phyloP scores from a whole-genome alignment of 2,113 vertebrate species.

The Cavia aperea region DNA sequence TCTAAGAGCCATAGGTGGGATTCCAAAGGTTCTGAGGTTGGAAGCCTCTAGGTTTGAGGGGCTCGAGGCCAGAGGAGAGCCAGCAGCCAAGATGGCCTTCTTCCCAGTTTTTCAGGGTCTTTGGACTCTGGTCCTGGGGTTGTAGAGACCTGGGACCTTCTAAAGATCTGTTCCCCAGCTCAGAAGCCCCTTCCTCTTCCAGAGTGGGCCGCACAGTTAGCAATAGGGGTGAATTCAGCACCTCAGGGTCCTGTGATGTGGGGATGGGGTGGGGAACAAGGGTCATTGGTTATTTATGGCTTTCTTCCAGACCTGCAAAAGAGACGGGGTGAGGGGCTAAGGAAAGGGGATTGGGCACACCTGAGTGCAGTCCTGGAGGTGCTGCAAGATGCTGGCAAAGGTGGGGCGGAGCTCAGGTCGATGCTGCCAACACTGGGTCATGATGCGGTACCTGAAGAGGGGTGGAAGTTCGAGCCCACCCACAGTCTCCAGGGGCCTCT shows the following conservation, averaged over 20 bases:
- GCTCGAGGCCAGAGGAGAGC: conserved; percentile 70
- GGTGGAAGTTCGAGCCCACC: background rate
- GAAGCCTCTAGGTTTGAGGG: conserved; percentile 76
- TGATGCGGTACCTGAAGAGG: conserved; percentile 84
- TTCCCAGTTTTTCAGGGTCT: conserved; percentile 75
- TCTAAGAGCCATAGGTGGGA: conserved; percentile 89
- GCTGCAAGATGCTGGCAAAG: conserved; percentile 89
- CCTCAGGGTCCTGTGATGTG: conserved; percentile 85
- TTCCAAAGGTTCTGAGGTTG: conserved; percentile 92
- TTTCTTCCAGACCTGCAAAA: background rate
- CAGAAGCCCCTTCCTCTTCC: conserved; percentile 82
- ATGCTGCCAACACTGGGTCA: conserved; percentile 96
- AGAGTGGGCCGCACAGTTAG: conserved; percentile 79
- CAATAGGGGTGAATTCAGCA: conserved; percentile 88
- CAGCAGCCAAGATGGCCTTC: conserved; percentile 48
- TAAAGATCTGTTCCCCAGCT: conserved; percentile 72
- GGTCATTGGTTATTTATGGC: background rate
- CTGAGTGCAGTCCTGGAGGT: conserved; percentile 91
- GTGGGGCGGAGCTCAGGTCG: conserved; percentile 88
- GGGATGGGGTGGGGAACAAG: background rate
- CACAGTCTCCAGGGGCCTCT: background rate
- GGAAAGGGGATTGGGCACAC: conserved; percentile 64
- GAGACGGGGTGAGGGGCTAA: background rate
- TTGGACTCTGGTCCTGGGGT: conserved; percentile 79
- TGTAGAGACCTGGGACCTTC: conserved; percentile 14